Conservation (phyloP, 2,888 invertebrate species). For the Tineola bisselliella region DNA sequence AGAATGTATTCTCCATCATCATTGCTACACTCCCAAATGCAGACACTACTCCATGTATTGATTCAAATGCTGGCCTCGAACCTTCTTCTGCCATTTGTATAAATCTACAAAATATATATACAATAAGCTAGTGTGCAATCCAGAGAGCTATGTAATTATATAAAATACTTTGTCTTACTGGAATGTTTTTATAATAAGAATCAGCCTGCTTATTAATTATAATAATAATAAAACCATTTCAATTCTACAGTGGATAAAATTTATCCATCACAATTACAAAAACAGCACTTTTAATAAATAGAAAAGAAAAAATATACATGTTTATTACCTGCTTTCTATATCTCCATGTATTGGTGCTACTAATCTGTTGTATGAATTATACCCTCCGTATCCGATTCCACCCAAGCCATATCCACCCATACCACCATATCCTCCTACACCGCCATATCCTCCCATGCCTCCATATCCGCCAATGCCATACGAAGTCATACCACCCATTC, state of each 20-base stretch:
- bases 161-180: too few relatives aligned
- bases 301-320: background rate
- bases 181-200: too few relatives aligned
- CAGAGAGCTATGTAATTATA: too few relatives aligned
- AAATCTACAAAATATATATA: slow-evolving; percentile 73
- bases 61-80: slow-evolving; percentile 92
- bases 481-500: slow-evolving; percentile 21
- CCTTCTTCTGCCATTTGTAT: slow-evolving; percentile 91
- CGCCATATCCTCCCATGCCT: slow-evolving; percentile 16
- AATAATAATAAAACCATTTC: too few relatives aligned
- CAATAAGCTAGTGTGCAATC: too few relatives aligned
- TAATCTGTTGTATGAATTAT: slow-evolving; percentile 37
- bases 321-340: slow-evolving; percentile 69
- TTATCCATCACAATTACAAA: background rate
- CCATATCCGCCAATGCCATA: slow-evolving; percentile 29
- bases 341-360: slow-evolving; percentile 63
- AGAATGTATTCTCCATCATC: slow-evolving; percentile 97
- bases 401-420: slow-evolving; percentile 16
- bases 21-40: slow-evolving; percentile 94
- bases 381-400: slow-evolving; percentile 24
- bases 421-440: background rate
- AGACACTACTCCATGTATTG: slow-evolving; percentile 90
- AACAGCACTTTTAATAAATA: background rate
- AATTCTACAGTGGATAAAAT: too few relatives aligned
- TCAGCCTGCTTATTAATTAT: too few relatives aligned